phyloP scores from a whole-genome alignment of 2,113 vertebrate genomes.

The Upupa epops region DNA sequence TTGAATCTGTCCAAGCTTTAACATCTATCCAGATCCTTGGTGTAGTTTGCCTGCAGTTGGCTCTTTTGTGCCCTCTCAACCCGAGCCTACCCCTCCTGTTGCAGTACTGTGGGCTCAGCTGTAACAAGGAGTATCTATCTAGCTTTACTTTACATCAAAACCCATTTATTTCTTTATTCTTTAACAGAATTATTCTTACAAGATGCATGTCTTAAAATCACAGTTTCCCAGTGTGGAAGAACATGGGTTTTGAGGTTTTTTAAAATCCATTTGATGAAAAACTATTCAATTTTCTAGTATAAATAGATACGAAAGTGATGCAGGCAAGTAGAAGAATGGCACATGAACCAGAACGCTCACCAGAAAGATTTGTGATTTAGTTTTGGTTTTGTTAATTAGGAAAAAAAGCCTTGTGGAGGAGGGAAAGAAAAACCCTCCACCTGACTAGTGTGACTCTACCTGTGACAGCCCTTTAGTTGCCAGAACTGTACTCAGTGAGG shows the following conservation, averaged over 20 bases:
- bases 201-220: not conserved
- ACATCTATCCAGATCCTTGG: not conserved
- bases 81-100: not conserved
- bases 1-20: not conserved
- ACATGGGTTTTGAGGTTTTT: rapidly evolving
- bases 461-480: not conserved
- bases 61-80: not conserved
- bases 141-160: not conserved
- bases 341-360: not conserved
- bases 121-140: not conserved
- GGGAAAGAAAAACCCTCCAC: not conserved
- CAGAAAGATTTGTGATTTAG: not conserved
- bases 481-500: not conserved
- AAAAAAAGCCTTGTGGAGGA: not conserved
- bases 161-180: not conserved
- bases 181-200: not conserved
- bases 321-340: not conserved
- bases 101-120: not conserved
- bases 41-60: not conserved
- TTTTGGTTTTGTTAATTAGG: not conserved
- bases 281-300: not conserved
- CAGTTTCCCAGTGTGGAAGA: not conserved
- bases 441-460: not conserved
- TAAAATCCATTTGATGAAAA: not conserved
- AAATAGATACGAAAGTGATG: not conserved